phyloP scores from a whole-genome alignment of 2,113 vertebrate species.

The Empidonax traillii region DNA sequence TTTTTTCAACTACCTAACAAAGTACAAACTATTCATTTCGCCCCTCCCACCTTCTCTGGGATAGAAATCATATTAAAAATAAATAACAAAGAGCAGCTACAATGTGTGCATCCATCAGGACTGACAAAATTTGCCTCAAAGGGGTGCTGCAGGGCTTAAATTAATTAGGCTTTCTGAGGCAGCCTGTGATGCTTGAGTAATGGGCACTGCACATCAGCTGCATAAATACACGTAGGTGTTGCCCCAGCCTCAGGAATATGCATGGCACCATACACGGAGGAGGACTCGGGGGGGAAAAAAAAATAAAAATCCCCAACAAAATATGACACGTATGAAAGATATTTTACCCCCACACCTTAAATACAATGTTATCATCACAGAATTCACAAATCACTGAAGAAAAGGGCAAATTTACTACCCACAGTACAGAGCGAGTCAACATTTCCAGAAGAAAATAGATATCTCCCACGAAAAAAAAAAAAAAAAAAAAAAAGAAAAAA shows the following conservation, averaged over 20 bases:
- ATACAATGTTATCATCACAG: not conserved
- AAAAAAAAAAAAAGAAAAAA: not conserved
- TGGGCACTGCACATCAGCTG: not conserved
- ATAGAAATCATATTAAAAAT: constrained; percentile 4
- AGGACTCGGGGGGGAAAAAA: not conserved
- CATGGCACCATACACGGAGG: not conserved
- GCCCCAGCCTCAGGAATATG: not conserved
- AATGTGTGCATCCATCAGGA: not conserved
- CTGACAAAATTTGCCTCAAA: constrained; percentile 40
- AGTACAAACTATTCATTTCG: not conserved
- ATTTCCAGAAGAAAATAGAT: not conserved
- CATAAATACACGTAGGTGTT: constrained; percentile 5
- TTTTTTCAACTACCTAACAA: not conserved
- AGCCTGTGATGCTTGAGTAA: constrained; percentile 7
- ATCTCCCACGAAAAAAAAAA: not conserved
- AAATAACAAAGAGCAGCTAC: constrained; percentile 20
- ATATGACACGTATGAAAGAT: not conserved
- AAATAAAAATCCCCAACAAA: not conserved
- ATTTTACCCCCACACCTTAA: constrained; percentile 1
- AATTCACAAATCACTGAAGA: not conserved
- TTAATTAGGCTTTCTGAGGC: constrained; percentile 17
- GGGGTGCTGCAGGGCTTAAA: constrained; percentile 47
- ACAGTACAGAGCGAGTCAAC: not conserved
- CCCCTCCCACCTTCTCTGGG: not conserved
- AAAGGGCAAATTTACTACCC: not conserved